Evolutionary conservation across 2,888 invertebrate genomes (phyloP), one percentile per base, ranked within the genome.

Genomic region (Phalangium opilio): DNA sequence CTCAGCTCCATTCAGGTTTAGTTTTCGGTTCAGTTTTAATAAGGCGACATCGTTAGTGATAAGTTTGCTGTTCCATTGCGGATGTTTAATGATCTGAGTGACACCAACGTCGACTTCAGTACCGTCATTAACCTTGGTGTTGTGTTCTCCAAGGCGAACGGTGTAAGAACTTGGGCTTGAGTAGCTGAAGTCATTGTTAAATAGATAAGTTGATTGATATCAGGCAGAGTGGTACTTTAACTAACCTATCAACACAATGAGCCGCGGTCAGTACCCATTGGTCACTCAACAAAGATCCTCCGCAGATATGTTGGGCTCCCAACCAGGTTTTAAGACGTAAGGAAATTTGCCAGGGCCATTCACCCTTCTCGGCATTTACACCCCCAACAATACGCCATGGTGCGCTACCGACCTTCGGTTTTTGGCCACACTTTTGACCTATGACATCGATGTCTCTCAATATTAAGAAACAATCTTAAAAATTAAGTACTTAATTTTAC

Each of bases 11-110:
- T 4, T 8, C 15, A 57, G 47, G 3, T 53, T 52, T 3, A 64
- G 59, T 2, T 63, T 59, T 20, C 55, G 55, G 32, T 55, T 56
- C 8, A 67, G 59, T 51, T 62, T 63, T 4, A 67, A 54, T 17
- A 67, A 59, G n/a, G 64, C 65, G 35, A 67, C 64, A 56, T 67
- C 67, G 51, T 64, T 63, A 32, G 64, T 64, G 34, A 65, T 64
- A 7, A 64, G 63, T 44, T 61, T 58, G 49, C 61, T 58, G 53
- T 66, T 36, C 15, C 35, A 44, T 20, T 19, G 11, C 35, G 15
- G 5, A 21, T 44, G 45, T 8, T 15, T 17, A n/a, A 44, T n/a
- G 3, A 44, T 44, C 41, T 44, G 15, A 17, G 43, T 14, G n/a
- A 50, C 48, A 21, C 3, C 27, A 21, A 44, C 10, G 32, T 50